Evolutionary conservation across 2,113 vertebrate species (phyloP), one percentile per base, ranked within the genome.

Genomic region (Edolisoma coerulescens): DNA sequence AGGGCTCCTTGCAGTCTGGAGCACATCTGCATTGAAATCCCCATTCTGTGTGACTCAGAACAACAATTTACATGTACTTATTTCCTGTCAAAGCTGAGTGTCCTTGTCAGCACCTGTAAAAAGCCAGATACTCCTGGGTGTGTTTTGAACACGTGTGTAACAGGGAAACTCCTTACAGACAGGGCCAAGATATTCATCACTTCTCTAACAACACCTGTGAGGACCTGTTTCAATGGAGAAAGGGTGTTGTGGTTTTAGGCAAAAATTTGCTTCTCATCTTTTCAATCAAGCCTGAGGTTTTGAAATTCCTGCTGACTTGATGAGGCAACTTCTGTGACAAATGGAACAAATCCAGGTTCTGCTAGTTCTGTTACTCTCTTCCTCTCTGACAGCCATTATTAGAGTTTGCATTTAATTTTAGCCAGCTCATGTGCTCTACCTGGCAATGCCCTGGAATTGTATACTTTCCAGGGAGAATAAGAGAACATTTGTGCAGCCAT

Each of bases 11-110:
- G 67, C 41, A 60, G 10, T 37, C 33, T 60, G 52, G 21, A 71
- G 56, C 27, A 71, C 39, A 17, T 22, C 9, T 10, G 6, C 15
- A 12, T 42, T 65, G 50, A 60, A 82, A 76, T 35, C 15, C 22
- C 5, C 10, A 3, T 54, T 47, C 41, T 23, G 6, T 49, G 53
- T n/a, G 47, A 27, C 37, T 85, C 42, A 7, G 44, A 84, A 32
- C 13, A 81, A 27, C 15, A 16, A 28, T 91, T 84, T 78, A 33
- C 17, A 13, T 0, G 1, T 3, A 16, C 6, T 42, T 71, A 60
- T 60, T 83, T n/a, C 18, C 16, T 2, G 2, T 23, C 0, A 0
- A 56, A 71, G 5, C 10, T 41, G 30, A 54, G 7, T 18, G 28
- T 56, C 53, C 12, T 47, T 2, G 1, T 82, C 61, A 73, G 17